Conservation (phyloP, 2,888 invertebrate genomes). For the Deilephila porcellus region DNA sequence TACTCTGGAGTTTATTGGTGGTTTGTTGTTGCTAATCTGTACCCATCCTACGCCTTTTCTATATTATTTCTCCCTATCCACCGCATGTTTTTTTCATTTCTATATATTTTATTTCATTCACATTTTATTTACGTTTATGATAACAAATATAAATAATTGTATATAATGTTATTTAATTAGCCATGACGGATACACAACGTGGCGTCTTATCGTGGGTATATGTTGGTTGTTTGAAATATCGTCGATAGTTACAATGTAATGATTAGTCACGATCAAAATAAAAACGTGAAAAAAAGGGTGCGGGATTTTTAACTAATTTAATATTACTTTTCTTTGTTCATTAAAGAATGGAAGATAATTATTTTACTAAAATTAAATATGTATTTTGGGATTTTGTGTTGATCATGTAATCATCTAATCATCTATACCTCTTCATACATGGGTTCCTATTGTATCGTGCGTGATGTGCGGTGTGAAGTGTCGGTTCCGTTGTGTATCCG, state of each 20-base stretch:
- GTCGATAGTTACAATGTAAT: not conserved
- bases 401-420: too few relatives aligned
- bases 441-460: not conserved
- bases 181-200: slow-evolving; percentile 18
- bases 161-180: slow-evolving; percentile 40
- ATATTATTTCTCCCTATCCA: slow-evolving; percentile 26
- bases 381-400: too few relatives aligned
- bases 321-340: too few relatives aligned
- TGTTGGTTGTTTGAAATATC: too few relatives aligned
- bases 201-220: not conserved
- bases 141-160: slow-evolving; percentile 55
- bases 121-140: slow-evolving; percentile 52
- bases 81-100: slow-evolving; percentile 51
- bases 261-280: not conserved
- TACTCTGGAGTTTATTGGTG: not conserved
- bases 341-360: too few relatives aligned
- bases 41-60: slow-evolving; percentile 9
- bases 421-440: too few relatives aligned
- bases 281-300: not conserved
- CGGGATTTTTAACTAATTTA: not conserved
- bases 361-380: too few relatives aligned
- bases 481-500: slow-evolving; percentile 1
- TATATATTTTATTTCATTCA: slow-evolving; percentile 45
- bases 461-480: not conserved
- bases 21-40: not conserved